phyloP scores from a whole-genome alignment of 2,888 invertebrate species.

The Trypoxylon attenuatum region DNA sequence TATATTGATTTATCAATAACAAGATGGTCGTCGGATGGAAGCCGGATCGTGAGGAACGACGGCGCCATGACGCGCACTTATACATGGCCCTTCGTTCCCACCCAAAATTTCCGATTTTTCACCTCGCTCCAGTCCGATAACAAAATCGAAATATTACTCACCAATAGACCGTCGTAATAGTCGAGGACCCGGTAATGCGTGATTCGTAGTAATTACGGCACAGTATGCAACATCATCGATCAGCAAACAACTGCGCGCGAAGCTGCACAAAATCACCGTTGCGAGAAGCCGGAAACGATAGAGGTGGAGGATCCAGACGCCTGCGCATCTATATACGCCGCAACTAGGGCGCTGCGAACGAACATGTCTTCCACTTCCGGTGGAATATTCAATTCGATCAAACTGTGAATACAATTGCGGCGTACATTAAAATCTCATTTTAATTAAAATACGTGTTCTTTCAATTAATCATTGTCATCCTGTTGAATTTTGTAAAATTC shows the following conservation, averaged over 20 bases:
- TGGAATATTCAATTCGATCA: too few relatives aligned
- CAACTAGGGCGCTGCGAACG: too few relatives aligned
- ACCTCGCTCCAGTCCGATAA: slow-evolving; percentile 9
- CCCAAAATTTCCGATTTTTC: slow-evolving; percentile 34
- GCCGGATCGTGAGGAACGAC: slow-evolving; percentile 54
- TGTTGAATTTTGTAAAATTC: too few relatives aligned
- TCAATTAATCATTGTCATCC: too few relatives aligned
- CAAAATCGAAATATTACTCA: slow-evolving; percentile 44
- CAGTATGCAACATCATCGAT: slow-evolving; percentile 40
- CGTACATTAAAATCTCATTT: too few relatives aligned
- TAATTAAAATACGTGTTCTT: too few relatives aligned
- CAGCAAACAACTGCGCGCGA: slow-evolving; percentile 43
- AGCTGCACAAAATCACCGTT: slow-evolving; percentile 39
- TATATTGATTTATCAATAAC: slow-evolving; percentile 66
- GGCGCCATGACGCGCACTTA: slow-evolving; percentile 61
- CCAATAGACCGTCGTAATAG: slow-evolving; percentile 41
- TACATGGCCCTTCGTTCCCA: slow-evolving; percentile 43
- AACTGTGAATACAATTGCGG: too few relatives aligned
- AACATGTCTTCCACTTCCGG: too few relatives aligned
- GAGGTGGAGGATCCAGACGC: background rate
- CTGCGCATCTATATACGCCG: too few relatives aligned
- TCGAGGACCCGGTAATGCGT: slow-evolving; percentile 46
- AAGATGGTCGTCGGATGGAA: slow-evolving; percentile 65
- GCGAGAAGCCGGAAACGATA: slow-evolving; percentile 33
- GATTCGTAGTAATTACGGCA: slow-evolving; percentile 42